These are phyloP conservation scores for Helarctos malayanus DNA, from an alignment of 2,797 vertebrate genomes.

Conservation along the genomic window DNA sequence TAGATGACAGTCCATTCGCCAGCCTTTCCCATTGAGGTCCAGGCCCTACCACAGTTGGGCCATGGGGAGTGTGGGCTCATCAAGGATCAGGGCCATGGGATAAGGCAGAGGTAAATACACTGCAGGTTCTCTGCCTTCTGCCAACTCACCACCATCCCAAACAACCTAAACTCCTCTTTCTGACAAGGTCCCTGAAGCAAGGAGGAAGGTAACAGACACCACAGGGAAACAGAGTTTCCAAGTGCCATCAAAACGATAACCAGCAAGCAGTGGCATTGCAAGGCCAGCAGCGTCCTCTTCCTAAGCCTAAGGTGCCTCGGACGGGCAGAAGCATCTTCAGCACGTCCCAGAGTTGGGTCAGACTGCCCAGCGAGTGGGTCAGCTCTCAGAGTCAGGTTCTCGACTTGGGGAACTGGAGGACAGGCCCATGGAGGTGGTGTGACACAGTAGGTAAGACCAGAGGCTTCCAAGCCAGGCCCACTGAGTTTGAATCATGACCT, in stretches of 20 bases:
- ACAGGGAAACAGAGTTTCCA: constrained; percentile 56
- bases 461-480: not conserved
- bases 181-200: not conserved
- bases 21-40: not conserved
- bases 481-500: not conserved
- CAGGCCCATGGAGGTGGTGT: not conserved
- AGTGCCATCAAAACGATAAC: not conserved
- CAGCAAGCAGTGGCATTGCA: constrained; percentile 56
- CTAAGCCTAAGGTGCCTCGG: constrained; percentile 70
- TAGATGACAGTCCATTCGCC: not conserved
- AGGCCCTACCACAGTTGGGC: not conserved
- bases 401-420: constrained; percentile 50
- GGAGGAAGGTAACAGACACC: not conserved
- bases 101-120: not conserved
- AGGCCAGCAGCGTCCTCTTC: constrained; percentile 52
- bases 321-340: constrained; percentile 79
- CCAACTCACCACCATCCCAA: not conserved
- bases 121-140: not conserved
- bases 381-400: constrained; percentile 80
- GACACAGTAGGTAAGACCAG: not conserved
- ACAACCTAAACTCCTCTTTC: not conserved
- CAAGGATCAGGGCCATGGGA: not conserved
- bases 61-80: not conserved
- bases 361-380: constrained; percentile 66
- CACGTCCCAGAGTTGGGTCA: constrained; percentile 72